Conservation (phyloP, 2,888 invertebrate species). For the Calliopum simillimum region DNA sequence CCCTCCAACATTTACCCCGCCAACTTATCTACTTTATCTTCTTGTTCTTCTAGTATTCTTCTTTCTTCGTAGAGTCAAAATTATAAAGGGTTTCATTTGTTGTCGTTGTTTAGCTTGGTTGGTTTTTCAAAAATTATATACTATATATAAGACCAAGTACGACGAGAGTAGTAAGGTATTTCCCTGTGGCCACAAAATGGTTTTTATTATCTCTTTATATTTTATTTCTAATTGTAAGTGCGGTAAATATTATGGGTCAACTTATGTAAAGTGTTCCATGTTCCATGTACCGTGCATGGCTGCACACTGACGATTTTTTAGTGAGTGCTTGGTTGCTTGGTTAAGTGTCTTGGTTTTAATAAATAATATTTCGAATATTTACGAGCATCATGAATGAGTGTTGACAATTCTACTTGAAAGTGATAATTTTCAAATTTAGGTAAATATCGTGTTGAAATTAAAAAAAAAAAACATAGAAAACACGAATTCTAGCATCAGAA, state of each 20-base stretch:
- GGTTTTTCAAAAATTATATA: background rate
- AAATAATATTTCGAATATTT: too few relatives aligned
- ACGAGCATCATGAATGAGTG: too few relatives aligned
- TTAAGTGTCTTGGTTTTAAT: too few relatives aligned
- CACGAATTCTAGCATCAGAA: too few relatives aligned
- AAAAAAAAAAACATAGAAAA: too few relatives aligned
- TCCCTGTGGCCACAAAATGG: constrained; percentile 21
- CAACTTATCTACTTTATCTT: background rate
- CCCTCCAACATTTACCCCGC: background rate
- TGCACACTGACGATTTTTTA: background rate
- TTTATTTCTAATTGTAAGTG: constrained; percentile 1
- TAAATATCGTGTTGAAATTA: too few relatives aligned
- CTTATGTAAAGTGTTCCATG: background rate
- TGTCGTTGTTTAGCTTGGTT: background rate
- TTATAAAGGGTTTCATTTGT: constrained; percentile 21
- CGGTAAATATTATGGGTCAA: background rate
- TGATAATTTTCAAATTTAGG: too few relatives aligned
- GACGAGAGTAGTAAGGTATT: too few relatives aligned
- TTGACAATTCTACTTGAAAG: too few relatives aligned
- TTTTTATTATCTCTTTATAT: constrained; percentile 18
- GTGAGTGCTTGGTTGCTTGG: too few relatives aligned
- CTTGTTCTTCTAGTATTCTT: constrained; percentile 1
- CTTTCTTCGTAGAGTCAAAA: constrained; percentile 14
- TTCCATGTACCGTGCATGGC: background rate
- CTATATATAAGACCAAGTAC: background rate